Evolutionary conservation across 2,797 vertebrate genomes (phyloP).

Genomic region (Anguilla anguilla): DNA sequence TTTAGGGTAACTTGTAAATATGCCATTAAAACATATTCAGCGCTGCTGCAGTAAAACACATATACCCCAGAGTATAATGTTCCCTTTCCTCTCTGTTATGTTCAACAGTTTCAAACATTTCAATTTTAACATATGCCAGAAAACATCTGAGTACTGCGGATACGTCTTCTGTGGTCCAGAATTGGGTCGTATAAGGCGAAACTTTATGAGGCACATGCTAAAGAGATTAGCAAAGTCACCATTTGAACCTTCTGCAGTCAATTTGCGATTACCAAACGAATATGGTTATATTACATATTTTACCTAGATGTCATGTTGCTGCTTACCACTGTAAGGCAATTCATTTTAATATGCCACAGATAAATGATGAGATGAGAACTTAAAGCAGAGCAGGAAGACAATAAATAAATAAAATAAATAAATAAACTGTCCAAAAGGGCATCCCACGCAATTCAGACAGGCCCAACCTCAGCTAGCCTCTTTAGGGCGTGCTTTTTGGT

Average conservation of each 20-base stretch:
- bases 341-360: neutral
- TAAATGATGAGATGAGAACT: neutral
- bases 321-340: neutral
- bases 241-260: neutral
- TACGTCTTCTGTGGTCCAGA: neutral
- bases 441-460: neutral
- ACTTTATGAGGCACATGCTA: neutral
- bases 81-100: neutral
- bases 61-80: neutral
- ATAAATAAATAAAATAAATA: neutral
- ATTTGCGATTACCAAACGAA: neutral
- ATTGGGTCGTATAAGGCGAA: slow-evolving; percentile 9
- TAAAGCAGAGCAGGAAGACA: neutral
- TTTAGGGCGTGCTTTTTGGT: neutral
- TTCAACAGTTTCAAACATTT: slow-evolving; percentile 13
- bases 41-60: neutral
- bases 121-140: neutral
- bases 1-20: slow-evolving; percentile 7
- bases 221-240: neutral
- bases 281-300: neutral
- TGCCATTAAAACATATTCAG: neutral
- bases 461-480: neutral
- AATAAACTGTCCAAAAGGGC: neutral
- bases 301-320: neutral
- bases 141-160: neutral